Conservation (phyloP, 2,888 invertebrate species). For the Portevinia maculata region DNA sequence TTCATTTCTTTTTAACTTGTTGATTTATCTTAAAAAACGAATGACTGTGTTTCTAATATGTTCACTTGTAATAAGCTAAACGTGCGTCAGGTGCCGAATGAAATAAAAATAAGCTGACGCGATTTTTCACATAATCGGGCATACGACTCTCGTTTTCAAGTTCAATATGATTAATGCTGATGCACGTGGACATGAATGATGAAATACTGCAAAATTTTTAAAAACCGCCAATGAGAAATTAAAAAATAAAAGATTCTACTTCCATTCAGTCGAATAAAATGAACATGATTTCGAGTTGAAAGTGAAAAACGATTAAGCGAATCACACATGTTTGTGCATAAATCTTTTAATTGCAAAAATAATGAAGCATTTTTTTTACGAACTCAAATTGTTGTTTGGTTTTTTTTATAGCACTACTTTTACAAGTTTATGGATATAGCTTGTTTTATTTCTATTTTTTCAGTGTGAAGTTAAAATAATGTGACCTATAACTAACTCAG, state of each 20-base stretch:
- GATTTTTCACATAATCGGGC: not conserved
- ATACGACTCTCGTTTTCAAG: conserved; percentile 17
- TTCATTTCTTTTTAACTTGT: not conserved
- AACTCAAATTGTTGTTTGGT: conserved; percentile 14
- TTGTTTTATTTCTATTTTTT: conserved; percentile 19
- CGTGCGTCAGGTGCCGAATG: not conserved
- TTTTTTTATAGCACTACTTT: conserved; percentile 47
- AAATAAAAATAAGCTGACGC: conserved; percentile 8
- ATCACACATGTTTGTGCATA: not conserved
- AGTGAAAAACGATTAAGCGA: not conserved
- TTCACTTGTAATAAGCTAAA: not conserved
- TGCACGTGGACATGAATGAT: not conserved
- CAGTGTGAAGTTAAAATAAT: conserved; percentile 32
- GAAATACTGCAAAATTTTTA: not conserved
- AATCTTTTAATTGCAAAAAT: conserved; percentile 22
- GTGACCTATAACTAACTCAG: conserved; percentile 1
- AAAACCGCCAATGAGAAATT: no score
- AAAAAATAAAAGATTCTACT: not conserved
- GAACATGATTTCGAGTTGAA: not conserved
- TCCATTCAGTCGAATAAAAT: not conserved
- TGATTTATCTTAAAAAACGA: not conserved
- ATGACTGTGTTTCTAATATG: not conserved
- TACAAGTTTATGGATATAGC: conserved; percentile 27
- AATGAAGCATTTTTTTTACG: conserved; percentile 13
- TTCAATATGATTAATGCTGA: conserved; percentile 3